Percentiles rank a stretch among this genome's conserved stretches.
Evolutionary conservation across 64 coral and sea anemone genomes (phyloP).

Genomic region (Orbicella faveolata): DNA sequence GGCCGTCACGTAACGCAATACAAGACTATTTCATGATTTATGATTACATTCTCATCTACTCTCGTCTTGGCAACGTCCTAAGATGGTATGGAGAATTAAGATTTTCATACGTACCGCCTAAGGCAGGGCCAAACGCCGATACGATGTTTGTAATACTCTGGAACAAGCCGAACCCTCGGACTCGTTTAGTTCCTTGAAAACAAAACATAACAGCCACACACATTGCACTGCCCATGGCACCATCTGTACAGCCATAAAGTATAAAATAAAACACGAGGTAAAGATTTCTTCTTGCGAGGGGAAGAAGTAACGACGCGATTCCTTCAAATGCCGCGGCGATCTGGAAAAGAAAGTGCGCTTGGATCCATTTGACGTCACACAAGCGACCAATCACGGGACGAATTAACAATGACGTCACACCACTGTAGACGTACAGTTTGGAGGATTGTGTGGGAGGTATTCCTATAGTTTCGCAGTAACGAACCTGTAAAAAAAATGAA

Average conservation of each 20-base stretch:
- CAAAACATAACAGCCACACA: conserved; percentile 18
- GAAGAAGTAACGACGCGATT: conserved; percentile 20
- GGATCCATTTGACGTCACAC: conserved; percentile 37
- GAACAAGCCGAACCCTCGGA: conserved; percentile 25
- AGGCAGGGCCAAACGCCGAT: conserved; percentile 18
- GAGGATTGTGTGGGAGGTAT: conserved; percentile 39
- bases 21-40: too few species aligned
- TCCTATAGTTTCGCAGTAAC: conserved; percentile 42
- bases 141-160: background rate
- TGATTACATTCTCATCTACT: too few species aligned
- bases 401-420: conserved; percentile 32
- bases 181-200: background rate
- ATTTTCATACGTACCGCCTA: conserved; percentile 5
- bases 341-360: conserved; percentile 18
- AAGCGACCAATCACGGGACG: conserved; percentile 28
- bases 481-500: conserved; percentile 33
- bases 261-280: conserved; percentile 40
- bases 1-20: too few species aligned
- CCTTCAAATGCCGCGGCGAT: conserved; percentile 8
- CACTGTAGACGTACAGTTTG: conserved; percentile 41
- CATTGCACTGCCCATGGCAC: conserved; percentile 4
- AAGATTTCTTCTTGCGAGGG: conserved; percentile 30
- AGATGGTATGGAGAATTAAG: too few species aligned
- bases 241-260: conserved; percentile 50
- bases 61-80: too few species aligned